Conservation (phyloP, 2,888 invertebrate genomes). For the Tetragonisca angustula region DNA sequence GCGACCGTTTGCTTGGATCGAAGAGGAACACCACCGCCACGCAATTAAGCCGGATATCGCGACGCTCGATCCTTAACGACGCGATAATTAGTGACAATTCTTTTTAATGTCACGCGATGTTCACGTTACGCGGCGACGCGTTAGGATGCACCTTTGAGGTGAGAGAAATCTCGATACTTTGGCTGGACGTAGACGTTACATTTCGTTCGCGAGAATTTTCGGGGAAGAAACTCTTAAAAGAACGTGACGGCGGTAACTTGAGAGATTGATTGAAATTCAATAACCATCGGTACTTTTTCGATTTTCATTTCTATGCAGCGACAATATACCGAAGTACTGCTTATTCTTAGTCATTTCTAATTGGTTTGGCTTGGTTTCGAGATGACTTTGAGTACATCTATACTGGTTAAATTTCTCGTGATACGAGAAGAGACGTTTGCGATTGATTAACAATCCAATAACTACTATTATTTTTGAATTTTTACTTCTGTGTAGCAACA, state of each 20-base stretch:
- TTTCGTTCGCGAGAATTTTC: no score
- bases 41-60: constrained; percentile 36
- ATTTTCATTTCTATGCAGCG: neutral
- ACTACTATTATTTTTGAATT: neutral
- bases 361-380: no score
- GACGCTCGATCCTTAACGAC: constrained; percentile 25
- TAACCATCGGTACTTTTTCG: neutral
- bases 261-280: neutral
- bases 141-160: neutral
- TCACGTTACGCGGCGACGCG: neutral
- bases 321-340: neutral
- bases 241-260: neutral
- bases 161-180: no score
- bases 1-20: neutral
- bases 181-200: no score
- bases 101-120: constrained; percentile 16
- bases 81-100: constrained; percentile 33
- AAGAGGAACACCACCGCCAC: neutral
- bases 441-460: neutral
- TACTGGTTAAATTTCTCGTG: no score
- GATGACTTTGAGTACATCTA: no score
- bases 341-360: neutral
- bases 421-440: neutral
- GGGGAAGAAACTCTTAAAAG: neutral
- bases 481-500: neutral